Evolutionary conservation across 2,888 invertebrate genomes (phyloP).

Genomic region (Patella ulyssiponensis): DNA sequence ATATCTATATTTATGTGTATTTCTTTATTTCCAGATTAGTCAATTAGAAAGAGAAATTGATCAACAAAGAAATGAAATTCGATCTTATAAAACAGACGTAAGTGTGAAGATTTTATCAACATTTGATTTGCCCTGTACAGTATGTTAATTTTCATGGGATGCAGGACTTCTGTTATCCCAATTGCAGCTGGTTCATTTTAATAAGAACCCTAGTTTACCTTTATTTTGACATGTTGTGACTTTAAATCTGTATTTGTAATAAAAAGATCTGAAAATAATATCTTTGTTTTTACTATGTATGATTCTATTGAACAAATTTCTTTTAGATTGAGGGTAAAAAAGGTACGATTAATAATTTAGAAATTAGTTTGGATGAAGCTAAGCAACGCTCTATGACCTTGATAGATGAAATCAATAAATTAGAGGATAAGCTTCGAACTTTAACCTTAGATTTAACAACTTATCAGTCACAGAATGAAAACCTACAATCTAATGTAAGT

Average conservation of each 20-base stretch:
- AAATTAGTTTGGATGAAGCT: slow-evolving; percentile 58
- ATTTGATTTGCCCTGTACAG: no score
- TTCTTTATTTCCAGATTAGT: slow-evolving; percentile 47
- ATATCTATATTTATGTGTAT: not conserved
- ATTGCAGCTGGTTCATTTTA: no score
- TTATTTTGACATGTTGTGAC: no score
- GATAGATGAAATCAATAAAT: slow-evolving; percentile 60
- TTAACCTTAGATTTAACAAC: slow-evolving; percentile 62
- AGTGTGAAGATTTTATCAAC: no score
- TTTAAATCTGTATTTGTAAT: no score
- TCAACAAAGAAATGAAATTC: slow-evolving; percentile 38
- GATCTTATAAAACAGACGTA: not conserved
- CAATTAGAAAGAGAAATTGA: slow-evolving; percentile 63
- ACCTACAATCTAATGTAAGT: slow-evolving; percentile 61
- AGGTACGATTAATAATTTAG: slow-evolving; percentile 55
- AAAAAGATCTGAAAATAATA: no score
- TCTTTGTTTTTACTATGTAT: no score
- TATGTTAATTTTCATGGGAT: no score
- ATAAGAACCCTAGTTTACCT: no score
- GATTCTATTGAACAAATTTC: not conserved
- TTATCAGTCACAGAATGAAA: slow-evolving; percentile 61
- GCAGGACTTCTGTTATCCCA: no score
- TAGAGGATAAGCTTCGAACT: slow-evolving; percentile 63
- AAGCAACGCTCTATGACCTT: slow-evolving; percentile 55
- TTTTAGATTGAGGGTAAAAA: slow-evolving; percentile 59